Evolutionary conservation across 2,888 invertebrate species (phyloP).

Genomic region (Alviniconcha strummeri): DNA sequence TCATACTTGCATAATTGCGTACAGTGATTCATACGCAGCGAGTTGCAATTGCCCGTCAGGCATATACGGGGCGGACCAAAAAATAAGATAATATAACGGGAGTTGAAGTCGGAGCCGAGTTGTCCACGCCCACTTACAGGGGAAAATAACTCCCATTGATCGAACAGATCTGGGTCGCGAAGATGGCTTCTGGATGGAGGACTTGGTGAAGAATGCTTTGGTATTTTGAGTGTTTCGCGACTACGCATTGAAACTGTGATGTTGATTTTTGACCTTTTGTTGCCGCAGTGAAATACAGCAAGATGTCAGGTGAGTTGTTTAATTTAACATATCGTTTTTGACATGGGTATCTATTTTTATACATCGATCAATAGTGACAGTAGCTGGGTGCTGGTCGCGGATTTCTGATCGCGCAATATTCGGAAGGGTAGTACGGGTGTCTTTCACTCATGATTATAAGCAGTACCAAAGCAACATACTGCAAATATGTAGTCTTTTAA

Average conservation of each 20-base stretch:
- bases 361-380: constrained; percentile 16
- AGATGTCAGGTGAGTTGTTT: constrained; percentile 22
- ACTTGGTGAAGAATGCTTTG: neutral
- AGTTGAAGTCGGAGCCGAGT: too few relatives aligned
- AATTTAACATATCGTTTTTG: neutral
- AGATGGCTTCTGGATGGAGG: constrained; percentile 17
- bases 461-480: too few relatives aligned
- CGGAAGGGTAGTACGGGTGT: too few relatives aligned
- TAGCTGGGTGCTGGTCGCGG: too few relatives aligned
- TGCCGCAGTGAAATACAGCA: neutral
- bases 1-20: too few relatives aligned
- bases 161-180: neutral
- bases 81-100: too few relatives aligned
- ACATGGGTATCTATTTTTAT: neutral
- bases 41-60: too few relatives aligned
- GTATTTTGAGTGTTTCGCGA: neutral
- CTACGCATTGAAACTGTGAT: neutral
- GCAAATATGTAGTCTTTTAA: too few relatives aligned
- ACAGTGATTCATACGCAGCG: too few relatives aligned
- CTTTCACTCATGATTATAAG: too few relatives aligned
- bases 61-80: too few relatives aligned
- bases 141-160: constrained; percentile 12
- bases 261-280: neutral
- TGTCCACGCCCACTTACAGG: neutral
- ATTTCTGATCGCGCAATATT: too few relatives aligned